Evolutionary conservation across 1,140 invertebrate species (phyloP).

Genomic region (Semibalanus balanoides): DNA sequence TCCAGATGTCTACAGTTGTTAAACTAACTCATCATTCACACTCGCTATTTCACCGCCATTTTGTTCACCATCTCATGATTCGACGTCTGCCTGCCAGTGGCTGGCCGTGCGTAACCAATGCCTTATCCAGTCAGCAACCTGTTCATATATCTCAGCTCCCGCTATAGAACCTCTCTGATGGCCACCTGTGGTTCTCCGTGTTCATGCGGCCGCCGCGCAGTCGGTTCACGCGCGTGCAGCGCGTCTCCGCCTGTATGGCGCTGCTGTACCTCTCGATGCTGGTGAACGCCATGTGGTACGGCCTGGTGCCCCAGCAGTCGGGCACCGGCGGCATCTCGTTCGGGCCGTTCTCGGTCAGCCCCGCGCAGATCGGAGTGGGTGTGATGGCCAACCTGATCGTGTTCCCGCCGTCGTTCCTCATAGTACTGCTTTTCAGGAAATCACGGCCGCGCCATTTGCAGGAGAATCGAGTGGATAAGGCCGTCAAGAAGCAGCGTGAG

Average conservation of each 20-base stretch:
- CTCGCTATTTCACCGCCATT: no score
- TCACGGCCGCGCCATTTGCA: constrained; percentile 18
- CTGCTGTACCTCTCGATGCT: constrained; percentile 41
- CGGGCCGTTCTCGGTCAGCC: constrained; percentile 15
- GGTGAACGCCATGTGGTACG: constrained; percentile 42
- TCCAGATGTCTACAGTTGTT: no score
- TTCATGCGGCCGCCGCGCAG: constrained; percentile 37
- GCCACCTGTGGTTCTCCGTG: constrained; percentile 43
- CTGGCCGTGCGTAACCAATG: constrained; percentile 34
- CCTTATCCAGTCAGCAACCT: constrained; percentile 34
- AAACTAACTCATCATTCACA: no score
- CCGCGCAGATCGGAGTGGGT: constrained; percentile 26
- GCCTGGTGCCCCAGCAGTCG: constrained; percentile 21
- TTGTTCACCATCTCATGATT: no score
- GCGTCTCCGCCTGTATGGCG: constrained; percentile 39
- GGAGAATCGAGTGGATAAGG: background rate
- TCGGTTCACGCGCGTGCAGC: constrained; percentile 36
- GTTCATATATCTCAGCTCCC: constrained; percentile 32
- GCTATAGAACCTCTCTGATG: constrained; percentile 37
- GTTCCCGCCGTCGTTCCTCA: constrained; percentile 39
- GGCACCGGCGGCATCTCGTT: constrained; percentile 8
- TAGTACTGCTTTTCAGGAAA: constrained; percentile 30
- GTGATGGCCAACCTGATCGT: constrained; percentile 32
- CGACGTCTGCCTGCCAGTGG: constrained; percentile 39
- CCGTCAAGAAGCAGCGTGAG: background rate